A percentile compares a stretch with the other conserved stretches of the same genome.
Conservation (phyloP, 1,140 invertebrate species). For the Daktulosphaira vitifoliae region DNA sequence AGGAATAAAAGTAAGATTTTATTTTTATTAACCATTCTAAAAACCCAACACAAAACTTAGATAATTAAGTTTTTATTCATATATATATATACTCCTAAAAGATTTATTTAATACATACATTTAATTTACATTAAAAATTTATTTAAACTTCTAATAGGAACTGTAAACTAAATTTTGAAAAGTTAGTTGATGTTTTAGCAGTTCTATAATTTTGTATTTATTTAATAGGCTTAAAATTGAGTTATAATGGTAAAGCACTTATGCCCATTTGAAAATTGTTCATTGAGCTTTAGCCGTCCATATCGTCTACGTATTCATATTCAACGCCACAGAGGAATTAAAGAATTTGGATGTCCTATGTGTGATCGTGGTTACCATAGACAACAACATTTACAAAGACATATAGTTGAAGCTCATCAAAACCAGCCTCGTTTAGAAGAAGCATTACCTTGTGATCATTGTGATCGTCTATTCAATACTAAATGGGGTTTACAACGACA, state of each 20-base stretch:
- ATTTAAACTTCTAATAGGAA: too few species aligned
- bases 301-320: conserved; percentile 12
- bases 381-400: conserved; percentile 2
- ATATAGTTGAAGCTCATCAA: conserved; percentile 1
- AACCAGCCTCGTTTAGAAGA: background rate
- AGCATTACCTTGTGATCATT: conserved; percentile 1
- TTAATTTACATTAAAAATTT: too few species aligned
- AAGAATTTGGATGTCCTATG: background rate
- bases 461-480: conserved; percentile 1
- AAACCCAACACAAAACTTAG: too few species aligned
- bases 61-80: too few species aligned
- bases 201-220: too few species aligned
- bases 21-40: too few species aligned
- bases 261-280: conserved; percentile 9
- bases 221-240: too few species aligned
- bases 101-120: too few species aligned
- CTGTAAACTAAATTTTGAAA: too few species aligned
- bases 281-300: background rate
- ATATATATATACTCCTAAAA: too few species aligned
- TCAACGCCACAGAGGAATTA: conserved; percentile 8
- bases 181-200: too few species aligned
- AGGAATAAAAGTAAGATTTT: too few species aligned
- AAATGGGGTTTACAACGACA: conserved; percentile 12
- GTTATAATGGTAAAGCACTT: conserved; percentile 3
- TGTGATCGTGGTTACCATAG: conserved; percentile 7